Evolutionary conservation across 2,888 invertebrate species (phyloP).

Genomic region (Caenorhabditis sp.): DNA sequence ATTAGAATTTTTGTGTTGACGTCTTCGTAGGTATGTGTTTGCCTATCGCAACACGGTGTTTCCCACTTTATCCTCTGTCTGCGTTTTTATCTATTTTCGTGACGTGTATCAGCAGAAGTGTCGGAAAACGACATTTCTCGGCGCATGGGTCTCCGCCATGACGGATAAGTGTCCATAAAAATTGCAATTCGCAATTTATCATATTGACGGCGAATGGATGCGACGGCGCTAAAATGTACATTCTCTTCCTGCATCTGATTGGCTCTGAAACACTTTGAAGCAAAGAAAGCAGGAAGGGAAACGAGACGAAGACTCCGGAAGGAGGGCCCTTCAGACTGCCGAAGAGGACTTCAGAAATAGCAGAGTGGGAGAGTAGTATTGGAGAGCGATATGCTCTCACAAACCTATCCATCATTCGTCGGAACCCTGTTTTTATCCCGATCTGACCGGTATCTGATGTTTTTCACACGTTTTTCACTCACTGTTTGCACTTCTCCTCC

Average conservation of each 20-base stretch:
- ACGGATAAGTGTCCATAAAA: conserved; percentile 24
- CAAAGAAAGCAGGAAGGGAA: no score
- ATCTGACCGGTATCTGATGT: neutral
- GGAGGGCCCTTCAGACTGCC: neutral
- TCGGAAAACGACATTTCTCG: conserved; percentile 6
- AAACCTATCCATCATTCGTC: neutral
- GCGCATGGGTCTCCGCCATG: conserved; percentile 9
- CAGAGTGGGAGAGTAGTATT: no score
- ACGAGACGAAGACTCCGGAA: no score
- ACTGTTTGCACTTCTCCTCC: neutral
- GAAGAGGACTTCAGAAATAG: conserved; percentile 2
- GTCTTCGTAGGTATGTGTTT: neutral
- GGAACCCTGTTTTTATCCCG: neutral
- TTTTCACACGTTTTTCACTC: conserved; percentile 14
- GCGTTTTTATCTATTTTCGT: neutral
- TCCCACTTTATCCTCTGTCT: neutral
- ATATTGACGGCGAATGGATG: conserved; percentile 6
- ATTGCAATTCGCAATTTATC: conserved; percentile 18
- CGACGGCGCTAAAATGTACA: neutral
- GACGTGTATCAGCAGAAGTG: conserved; percentile 5
- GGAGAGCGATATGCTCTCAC: no score
- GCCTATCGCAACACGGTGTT: neutral
- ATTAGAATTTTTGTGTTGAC: neutral
- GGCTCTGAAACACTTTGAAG: neutral
- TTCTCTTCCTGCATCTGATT: neutral